Evolutionary conservation across 1,140 invertebrate species (phyloP), one percentile per base, ranked within the genome.

Genomic region (Nasonia longicornis): DNA sequence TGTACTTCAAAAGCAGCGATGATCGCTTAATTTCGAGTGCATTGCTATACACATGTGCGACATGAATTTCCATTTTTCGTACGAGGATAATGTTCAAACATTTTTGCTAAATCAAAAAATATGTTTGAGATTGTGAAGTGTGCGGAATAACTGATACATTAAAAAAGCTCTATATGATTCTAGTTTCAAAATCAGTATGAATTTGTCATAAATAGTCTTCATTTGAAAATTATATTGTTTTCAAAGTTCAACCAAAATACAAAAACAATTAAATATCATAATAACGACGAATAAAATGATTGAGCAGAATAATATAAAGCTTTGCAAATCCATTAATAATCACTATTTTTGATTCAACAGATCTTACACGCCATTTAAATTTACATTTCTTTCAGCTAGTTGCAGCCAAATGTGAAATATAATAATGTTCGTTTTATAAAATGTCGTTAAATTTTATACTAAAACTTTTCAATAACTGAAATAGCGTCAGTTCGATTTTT

Each of bases 261-360:
- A 12, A 48, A 48, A 48, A 48, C 2, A 58, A 20, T 8, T 14
- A 11, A 29, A 26, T 16, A 38, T 52, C 12, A 3, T 58, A 70
- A 42, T 16, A 69, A 16, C 58, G 82, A 16, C 14, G 14, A 58
- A 20, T 3, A 16, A 58, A 3, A 20, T 14, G 20, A 48, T 48
- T 48, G 45, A 58, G 45, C 48, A 85, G 77, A 85, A 86, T 84
- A 84, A 85, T 85, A 83, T 74, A 84, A 85, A 71, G 69, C 31
- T 79, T 79, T 78, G 63, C 70, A 22, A 58, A 52, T 29, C 8
- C n/a, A 64, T 42, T 26, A 58, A 63, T 72, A 63, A 63, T 71
- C 71, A 63, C 16, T 58, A 22, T 79, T 22, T 72, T 79, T 1
- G 1, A 79, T 79, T 58, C 69, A 79, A 52, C 29, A 35, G 48